Evolutionary conservation across 2,113 vertebrate genomes (phyloP).

Genomic region (Amazona vittata): DNA sequence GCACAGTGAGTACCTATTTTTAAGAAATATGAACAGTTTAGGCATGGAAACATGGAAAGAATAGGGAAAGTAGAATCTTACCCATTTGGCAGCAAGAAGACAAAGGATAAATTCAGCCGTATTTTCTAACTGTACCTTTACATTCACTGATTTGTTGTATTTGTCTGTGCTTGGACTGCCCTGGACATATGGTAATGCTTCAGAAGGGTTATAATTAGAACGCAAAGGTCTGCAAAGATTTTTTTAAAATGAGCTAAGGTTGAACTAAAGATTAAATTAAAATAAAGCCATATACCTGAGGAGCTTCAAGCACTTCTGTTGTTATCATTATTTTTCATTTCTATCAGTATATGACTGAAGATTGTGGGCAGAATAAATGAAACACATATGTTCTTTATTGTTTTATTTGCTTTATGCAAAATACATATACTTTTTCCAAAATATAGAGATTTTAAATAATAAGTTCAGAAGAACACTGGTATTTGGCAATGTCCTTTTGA

Average conservation of each 20-base stretch:
- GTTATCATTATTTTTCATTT: neutral
- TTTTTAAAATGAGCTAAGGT: neutral
- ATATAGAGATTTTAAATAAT: neutral
- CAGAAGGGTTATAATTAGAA: neutral
- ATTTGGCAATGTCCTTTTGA: neutral
- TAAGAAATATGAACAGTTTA: neutral
- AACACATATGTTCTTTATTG: neutral
- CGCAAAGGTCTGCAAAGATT: neutral
- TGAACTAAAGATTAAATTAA: neutral
- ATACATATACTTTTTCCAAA: neutral
- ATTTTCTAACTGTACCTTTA: neutral
- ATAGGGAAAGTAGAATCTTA: neutral
- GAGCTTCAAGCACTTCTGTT: neutral
- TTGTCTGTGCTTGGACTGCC: neutral
- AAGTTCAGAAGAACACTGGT: neutral
- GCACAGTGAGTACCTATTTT: neutral
- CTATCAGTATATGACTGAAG: neutral
- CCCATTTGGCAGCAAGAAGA: neutral
- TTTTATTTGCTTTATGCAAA: neutral
- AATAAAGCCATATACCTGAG: neutral
- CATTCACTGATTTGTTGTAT: neutral
- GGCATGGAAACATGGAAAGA: neutral
- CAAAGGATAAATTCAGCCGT: neutral
- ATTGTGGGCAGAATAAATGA: neutral
- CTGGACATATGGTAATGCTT: neutral